Percentiles rank a stretch among this genome's conserved stretches.
These are phyloP conservation scores for Phallusia fumigata DNA, from an alignment of 23 tunicate genomes.

Conservation along the genomic window DNA sequence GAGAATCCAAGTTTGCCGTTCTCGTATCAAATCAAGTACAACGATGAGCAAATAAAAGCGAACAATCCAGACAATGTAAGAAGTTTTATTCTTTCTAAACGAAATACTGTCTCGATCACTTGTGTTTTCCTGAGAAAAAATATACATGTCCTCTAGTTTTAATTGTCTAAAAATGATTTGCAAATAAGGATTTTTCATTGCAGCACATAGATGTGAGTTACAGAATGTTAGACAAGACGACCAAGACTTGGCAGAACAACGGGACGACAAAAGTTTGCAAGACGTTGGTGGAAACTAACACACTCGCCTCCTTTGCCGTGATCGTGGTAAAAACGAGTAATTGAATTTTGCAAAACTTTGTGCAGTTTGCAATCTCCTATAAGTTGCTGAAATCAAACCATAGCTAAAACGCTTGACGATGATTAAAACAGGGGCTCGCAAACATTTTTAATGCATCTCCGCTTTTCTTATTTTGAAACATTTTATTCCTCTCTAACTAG, in stretches of 20 bases:
- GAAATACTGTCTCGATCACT: neutral
- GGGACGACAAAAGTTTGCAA: neutral
- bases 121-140: too few species aligned
- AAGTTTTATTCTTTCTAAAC: neutral
- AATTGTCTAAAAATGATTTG: neutral
- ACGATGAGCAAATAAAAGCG: neutral
- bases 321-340: neutral
- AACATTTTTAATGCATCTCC: too few species aligned
- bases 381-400: too few species aligned
- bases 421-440: too few species aligned
- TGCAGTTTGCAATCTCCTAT: too few species aligned
- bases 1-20: neutral
- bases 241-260: neutral
- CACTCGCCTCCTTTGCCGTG: neutral
- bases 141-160: neutral
- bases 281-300: neutral
- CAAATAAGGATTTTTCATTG: neutral
- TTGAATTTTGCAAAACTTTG: too few species aligned
- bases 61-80: neutral
- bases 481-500: too few species aligned
- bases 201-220: neutral
- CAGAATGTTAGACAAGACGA: neutral
- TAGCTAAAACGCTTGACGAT: too few species aligned
- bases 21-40: neutral
- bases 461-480: too few species aligned